phyloP scores from a whole-genome alignment of 2,113 vertebrate species.

The Pelecanoides urinatrix region DNA sequence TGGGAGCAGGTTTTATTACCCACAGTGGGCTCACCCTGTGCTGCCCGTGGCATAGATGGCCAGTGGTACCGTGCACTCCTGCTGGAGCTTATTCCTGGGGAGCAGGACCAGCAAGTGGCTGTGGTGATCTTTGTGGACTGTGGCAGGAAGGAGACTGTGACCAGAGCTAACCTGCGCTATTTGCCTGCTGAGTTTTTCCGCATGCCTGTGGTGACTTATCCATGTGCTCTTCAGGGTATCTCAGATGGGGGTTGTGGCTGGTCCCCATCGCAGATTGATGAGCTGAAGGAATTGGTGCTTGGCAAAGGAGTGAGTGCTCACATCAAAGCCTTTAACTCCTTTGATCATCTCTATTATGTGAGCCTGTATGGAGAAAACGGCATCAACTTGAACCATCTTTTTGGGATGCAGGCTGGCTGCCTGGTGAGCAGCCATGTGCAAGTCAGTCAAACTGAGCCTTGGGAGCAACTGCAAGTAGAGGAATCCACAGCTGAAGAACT shows the following conservation, averaged over 20 bases:
- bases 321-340: constrained; percentile 85
- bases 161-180: constrained; percentile 71
- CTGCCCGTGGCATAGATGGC: constrained; percentile 82
- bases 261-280: constrained; percentile 73
- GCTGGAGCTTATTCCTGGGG: constrained; percentile 73
- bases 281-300: constrained; percentile 79
- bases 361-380: constrained; percentile 83
- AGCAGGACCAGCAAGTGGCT: constrained; percentile 61
- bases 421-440: not conserved
- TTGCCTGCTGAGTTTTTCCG: constrained; percentile 83
- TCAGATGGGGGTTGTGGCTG: constrained; percentile 81
- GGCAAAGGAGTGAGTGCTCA: constrained; percentile 79
- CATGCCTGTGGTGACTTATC: constrained; percentile 91
- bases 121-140: constrained; percentile 89
- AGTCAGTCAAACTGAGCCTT: not conserved
- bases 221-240: constrained; percentile 85
- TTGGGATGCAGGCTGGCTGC: constrained; percentile 73
- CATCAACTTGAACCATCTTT: constrained; percentile 80
- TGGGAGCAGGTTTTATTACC: constrained; percentile 55
- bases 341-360: constrained; percentile 87
- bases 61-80: constrained; percentile 89
- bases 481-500: not conserved
- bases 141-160: constrained; percentile 84
- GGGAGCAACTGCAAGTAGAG: not conserved
- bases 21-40: constrained; percentile 83